These are phyloP conservation scores for Chesias legatella DNA, from an alignment of 2,888 invertebrate species.

Conservation along the genomic window DNA sequence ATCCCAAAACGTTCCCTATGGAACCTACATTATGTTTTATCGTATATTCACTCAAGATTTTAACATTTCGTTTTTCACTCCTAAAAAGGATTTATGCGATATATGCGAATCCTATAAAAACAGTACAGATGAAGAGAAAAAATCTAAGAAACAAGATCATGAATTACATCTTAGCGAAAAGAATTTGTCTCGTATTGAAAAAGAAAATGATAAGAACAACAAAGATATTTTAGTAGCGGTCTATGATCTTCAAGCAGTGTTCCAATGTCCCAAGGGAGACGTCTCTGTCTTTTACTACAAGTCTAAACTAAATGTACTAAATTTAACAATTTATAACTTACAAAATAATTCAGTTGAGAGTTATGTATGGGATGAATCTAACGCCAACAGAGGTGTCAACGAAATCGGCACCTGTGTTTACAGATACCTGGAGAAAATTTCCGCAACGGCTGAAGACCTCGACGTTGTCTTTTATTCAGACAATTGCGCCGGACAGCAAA, in stretches of 20 bases:
- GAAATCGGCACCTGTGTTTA: slow-evolving; percentile 43
- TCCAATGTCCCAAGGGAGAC: slow-evolving; percentile 40
- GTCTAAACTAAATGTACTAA: slow-evolving; percentile 36
- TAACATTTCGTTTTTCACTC: slow-evolving; percentile 27
- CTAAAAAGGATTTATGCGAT: slow-evolving; percentile 30
- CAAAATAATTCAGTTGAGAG: slow-evolving; percentile 28
- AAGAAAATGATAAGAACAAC: slow-evolving; percentile 27
- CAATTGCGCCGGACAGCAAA: slow-evolving; percentile 37
- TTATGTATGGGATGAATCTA: slow-evolving; percentile 44
- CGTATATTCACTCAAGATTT: slow-evolving; percentile 28
- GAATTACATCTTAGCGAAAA: slow-evolving; percentile 27
- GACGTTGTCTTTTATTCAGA: slow-evolving; percentile 39
- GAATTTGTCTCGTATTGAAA: slow-evolving; percentile 25
- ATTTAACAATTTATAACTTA: slow-evolving; percentile 38
- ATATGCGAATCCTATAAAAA: slow-evolving; percentile 15
- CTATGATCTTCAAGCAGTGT: slow-evolving; percentile 38
- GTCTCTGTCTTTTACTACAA: slow-evolving; percentile 38
- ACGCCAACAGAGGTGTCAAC: slow-evolving; percentile 39
- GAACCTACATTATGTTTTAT: slow-evolving; percentile 19
- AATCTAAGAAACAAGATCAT: slow-evolving; percentile 23
- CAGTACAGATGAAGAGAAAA: slow-evolving; percentile 17
- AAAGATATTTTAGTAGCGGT: slow-evolving; percentile 24
- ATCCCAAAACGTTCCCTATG: slow-evolving; percentile 2
- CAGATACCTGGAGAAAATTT: slow-evolving; percentile 34
- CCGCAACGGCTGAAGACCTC: slow-evolving; percentile 12